Conservation (phyloP, 2,113 vertebrate genomes). For the Macaca mulatta region DNA sequence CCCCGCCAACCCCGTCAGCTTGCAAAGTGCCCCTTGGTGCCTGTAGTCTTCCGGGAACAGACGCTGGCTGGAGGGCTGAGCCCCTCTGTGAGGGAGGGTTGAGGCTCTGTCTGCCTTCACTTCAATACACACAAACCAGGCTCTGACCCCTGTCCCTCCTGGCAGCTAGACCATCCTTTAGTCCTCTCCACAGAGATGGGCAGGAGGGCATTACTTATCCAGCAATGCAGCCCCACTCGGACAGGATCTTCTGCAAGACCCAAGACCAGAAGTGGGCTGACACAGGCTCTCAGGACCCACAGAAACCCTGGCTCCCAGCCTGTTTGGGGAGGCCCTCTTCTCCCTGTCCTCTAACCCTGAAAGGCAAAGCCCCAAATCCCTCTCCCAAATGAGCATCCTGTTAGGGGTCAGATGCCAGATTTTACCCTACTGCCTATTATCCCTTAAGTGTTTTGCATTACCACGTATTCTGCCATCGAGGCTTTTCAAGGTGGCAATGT, state of each 20-base stretch:
- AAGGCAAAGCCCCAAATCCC: background rate
- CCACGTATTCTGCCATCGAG: background rate
- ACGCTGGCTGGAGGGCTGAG: background rate
- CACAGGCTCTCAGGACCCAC: background rate
- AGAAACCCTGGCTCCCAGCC: background rate
- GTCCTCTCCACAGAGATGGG: background rate
- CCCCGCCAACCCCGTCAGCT: too few species aligned
- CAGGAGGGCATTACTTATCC: background rate
- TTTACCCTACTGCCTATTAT: background rate
- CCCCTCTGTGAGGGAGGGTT: background rate
- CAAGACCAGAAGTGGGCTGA: background rate
- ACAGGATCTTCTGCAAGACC: background rate
- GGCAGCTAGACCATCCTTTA: background rate
- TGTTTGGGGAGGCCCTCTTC: background rate
- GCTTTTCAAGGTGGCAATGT: background rate
- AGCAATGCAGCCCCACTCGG: background rate
- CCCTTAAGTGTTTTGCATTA: background rate
- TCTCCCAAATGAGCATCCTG: background rate
- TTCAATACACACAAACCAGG: accelerated
- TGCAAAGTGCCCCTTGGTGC: background rate
- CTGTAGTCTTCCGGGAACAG: background rate
- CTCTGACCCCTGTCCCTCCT: background rate
- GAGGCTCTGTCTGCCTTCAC: background rate
- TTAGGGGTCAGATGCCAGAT: background rate
- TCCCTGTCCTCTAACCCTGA: background rate